Percentiles rank a stretch among this genome's conserved stretches.
These are phyloP conservation scores for Cantharis nigra DNA, from an alignment of 2,888 invertebrate genomes.

Conservation along the genomic window DNA sequence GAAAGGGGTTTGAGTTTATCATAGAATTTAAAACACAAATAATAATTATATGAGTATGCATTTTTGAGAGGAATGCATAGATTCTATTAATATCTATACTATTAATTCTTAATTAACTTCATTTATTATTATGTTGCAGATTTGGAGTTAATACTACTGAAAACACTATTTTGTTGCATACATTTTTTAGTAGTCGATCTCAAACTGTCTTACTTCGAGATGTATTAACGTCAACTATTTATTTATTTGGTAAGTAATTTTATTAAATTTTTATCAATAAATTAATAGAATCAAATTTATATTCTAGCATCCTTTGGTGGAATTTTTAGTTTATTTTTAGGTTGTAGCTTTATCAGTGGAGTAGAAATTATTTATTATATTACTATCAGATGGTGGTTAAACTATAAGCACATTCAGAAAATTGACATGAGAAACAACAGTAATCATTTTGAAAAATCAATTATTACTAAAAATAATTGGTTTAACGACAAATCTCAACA, in stretches of 20 bases:
- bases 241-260: conserved; percentile 47
- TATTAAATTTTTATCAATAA: not conserved
- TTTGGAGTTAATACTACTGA: conserved; percentile 27
- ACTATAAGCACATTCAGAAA: not conserved
- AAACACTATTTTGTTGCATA: conserved; percentile 40
- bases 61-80: too few relatives aligned
- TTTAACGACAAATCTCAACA: not conserved
- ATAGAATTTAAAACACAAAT: too few relatives aligned
- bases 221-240: conserved; percentile 47
- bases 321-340: conserved; percentile 55
- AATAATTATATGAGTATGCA: too few relatives aligned
- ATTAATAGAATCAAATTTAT: not conserved
- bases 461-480: not conserved
- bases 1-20: too few relatives aligned
- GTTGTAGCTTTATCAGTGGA: conserved; percentile 53
- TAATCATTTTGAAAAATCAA: not conserved
- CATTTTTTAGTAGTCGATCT: conserved; percentile 42
- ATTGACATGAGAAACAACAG: not conserved
- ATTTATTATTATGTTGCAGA: not conserved
- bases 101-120: too few relatives aligned
- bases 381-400: conserved; percentile 36
- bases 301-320: conserved; percentile 55
- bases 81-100: too few relatives aligned
- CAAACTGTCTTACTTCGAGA: conserved; percentile 45
- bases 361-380: conserved; percentile 54